Evolutionary conservation across 2,797 vertebrate species (phyloP).

Genomic region (Jordanella pulchra): DNA sequence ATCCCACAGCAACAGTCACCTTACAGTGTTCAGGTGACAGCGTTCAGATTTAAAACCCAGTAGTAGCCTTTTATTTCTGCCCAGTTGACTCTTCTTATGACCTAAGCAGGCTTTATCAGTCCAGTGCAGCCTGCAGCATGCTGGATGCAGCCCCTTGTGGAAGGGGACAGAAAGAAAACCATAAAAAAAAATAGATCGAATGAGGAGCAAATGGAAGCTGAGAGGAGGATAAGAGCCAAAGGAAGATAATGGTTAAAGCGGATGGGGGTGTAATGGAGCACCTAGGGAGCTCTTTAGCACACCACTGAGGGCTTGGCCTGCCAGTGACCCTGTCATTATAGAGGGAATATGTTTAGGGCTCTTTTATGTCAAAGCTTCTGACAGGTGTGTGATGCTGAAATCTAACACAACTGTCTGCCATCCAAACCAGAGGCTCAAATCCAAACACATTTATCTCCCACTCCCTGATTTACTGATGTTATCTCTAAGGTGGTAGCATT

Average conservation of each 20-base stretch:
- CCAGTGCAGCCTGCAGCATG: constrained; percentile 46
- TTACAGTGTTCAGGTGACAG: constrained; percentile 45
- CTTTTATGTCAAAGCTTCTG: constrained; percentile 35
- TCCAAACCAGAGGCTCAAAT: constrained; percentile 12
- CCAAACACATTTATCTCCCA: neutral
- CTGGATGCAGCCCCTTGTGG: constrained; percentile 46
- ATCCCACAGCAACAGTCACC: constrained; percentile 44
- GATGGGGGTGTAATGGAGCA: constrained; percentile 42
- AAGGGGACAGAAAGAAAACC: constrained; percentile 4
- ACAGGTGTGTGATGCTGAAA: constrained; percentile 58
- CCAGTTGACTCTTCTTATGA: constrained; percentile 57
- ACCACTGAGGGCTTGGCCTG: constrained; percentile 52
- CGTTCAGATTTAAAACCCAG: constrained; percentile 61
- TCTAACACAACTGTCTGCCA: constrained; percentile 44
- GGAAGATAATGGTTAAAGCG: constrained; percentile 11
- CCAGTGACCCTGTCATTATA: constrained; percentile 57
- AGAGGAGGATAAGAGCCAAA: constrained; percentile 17
- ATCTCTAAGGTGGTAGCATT: too few species aligned
- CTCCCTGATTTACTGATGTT: too few species aligned
- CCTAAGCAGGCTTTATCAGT: constrained; percentile 60
- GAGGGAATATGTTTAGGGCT: constrained; percentile 20
- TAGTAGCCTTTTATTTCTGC: constrained; percentile 59
- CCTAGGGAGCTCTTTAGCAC: constrained; percentile 60
- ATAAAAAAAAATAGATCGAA: constrained; percentile 14
- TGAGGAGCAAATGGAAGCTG: constrained; percentile 11